Evolutionary conservation across 2,113 vertebrate genomes (phyloP).

Genomic region (Sorex araneus): DNA sequence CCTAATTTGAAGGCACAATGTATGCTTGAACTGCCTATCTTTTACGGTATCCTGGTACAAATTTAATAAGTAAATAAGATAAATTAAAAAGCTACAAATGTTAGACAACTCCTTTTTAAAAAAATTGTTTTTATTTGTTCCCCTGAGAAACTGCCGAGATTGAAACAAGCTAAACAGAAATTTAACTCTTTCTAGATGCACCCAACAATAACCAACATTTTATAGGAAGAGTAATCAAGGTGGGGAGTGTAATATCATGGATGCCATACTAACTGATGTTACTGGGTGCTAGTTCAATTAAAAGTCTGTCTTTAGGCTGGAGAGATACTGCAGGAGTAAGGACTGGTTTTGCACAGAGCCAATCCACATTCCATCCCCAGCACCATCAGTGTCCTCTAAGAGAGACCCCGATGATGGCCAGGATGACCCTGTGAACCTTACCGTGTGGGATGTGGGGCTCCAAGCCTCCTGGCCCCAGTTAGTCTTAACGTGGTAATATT

Average conservation of each 20-base stretch:
- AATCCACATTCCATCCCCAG: too few relatives aligned
- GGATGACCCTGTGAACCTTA: too few relatives aligned
- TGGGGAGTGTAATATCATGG: not conserved
- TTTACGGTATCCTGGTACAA: not conserved
- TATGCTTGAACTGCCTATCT: not conserved
- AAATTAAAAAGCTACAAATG: not conserved
- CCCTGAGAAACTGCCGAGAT: conserved; percentile 4
- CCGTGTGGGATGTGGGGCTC: too few relatives aligned
- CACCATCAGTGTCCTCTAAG: too few relatives aligned
- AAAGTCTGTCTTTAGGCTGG: not conserved
- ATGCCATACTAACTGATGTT: not conserved
- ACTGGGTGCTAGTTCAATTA: not conserved
- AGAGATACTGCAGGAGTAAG: too few relatives aligned
- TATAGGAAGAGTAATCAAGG: not conserved
- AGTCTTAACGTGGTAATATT: not conserved
- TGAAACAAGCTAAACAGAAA: not conserved
- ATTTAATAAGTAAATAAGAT: conserved; percentile 31
- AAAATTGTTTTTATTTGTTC: not conserved
- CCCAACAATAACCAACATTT: not conserved
- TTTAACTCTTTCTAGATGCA: conserved; percentile 4
- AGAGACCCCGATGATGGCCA: not conserved
- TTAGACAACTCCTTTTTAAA: not conserved
- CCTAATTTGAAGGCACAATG: not conserved
- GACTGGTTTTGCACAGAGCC: too few relatives aligned
- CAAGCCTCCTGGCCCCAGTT: too few relatives aligned